Conservation (phyloP, 1,140 invertebrate genomes). For the Zophobas morio region DNA sequence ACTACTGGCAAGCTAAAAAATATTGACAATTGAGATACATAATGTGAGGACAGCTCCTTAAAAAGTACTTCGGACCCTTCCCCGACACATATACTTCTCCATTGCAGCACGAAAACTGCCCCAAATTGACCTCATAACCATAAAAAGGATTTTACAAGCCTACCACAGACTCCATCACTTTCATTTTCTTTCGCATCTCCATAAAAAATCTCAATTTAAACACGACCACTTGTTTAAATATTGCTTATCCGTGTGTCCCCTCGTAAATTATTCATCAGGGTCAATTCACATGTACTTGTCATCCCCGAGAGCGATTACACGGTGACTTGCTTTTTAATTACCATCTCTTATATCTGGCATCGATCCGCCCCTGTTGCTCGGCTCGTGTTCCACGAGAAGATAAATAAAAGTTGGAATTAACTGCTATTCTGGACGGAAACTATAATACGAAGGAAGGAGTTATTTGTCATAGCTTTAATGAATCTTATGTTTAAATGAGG, state of each 20-base stretch:
- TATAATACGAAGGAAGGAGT: background rate
- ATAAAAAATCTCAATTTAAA: background rate
- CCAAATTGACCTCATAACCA: slow-evolving; percentile 2
- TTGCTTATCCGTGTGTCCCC: background rate
- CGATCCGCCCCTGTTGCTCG: background rate
- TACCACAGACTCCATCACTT: background rate
- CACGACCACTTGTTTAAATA: background rate
- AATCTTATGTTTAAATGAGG: background rate
- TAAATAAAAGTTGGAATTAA: background rate
- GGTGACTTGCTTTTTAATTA: background rate
- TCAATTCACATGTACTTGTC: background rate
- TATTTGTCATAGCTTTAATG: background rate
- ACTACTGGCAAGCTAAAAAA: too few relatives aligned
- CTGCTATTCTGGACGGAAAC: background rate
- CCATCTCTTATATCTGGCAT: background rate
- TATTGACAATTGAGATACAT: too few relatives aligned
- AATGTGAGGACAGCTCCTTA: too few relatives aligned
- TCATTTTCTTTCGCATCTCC: background rate
- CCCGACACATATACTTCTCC: background rate
- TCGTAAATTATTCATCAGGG: background rate
- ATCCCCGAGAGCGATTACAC: background rate
- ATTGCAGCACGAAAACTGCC: background rate
- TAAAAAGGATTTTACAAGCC: slow-evolving; percentile 8
- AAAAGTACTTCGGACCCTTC: too few relatives aligned
- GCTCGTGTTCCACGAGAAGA: background rate